Base-by-base conservation (phyloP, 2,797 vertebrate genomes). In the Tragelaphus oryx region DNA sequence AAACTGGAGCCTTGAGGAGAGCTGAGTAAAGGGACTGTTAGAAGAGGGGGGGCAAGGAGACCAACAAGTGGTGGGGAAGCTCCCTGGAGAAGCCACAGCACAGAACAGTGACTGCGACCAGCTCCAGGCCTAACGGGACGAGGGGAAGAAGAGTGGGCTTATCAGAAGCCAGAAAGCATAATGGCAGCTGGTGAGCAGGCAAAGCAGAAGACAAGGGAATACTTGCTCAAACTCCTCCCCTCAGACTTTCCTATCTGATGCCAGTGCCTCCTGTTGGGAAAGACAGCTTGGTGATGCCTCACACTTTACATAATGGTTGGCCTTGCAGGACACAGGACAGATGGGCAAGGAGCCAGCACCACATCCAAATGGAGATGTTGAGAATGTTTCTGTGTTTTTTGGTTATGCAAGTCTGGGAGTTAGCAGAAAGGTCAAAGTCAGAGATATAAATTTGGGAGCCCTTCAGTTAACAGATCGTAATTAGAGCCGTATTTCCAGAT, bases 401-500 rank as follows among this genome's bases (percentile, higher is more conserved):
- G 41, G 28, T 90, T 90, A 78, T 37, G 8, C 10, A 92, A 91
- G 48, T n/a, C 79, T 80, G 50, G 54, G 54, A 65, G 41, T 87
- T 78, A 59, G 22, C 54, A 48, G n/a, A 37, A 28, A 85, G 80
- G 84, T 86, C 59, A 88, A 93, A 87, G 46, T 46, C 93, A 55
- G 52, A 91, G 68, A 55, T 33, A 41, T 30, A 93, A 22, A 93
- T 57, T 41, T 33, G 20, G 37, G 93, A 96, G 80, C 17, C 50
- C 82, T 91, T 96, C 17, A 24, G 62, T 84, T 68, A 93, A 65
- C 68, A 83, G 50, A 52, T 24, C 22, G 7, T 65, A 80, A 78
- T 59, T 87, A 82, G 57, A 94, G 57, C 33, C 71, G 50, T 13
- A 20, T 89, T 96, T 91, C 84, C 11, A 4, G 57, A 85, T 81